Conservation (phyloP, 2,888 invertebrate species). For the Rhodophaea formosa region DNA sequence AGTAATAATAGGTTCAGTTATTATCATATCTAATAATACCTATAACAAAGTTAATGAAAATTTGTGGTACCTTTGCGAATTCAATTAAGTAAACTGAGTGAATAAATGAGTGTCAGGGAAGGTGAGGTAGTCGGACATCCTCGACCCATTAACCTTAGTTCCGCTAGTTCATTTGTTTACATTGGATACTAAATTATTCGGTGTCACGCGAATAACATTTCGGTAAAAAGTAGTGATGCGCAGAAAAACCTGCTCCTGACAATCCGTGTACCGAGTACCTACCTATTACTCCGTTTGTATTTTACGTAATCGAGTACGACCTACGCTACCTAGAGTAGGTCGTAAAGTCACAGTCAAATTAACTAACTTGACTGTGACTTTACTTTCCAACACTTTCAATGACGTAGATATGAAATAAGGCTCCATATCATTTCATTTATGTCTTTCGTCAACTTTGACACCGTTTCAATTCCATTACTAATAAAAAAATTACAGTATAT, state of each 20-base stretch:
- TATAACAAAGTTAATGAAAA: neutral
- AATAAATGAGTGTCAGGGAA: slow-evolving; percentile 10
- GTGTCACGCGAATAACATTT: slow-evolving; percentile 22
- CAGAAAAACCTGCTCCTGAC: neutral
- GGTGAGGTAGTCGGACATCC: neutral
- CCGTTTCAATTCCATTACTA: too few relatives aligned
- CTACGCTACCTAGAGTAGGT: too few relatives aligned
- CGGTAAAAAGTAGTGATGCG: slow-evolving; percentile 7
- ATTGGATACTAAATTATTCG: slow-evolving; percentile 20
- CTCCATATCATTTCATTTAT: too few relatives aligned
- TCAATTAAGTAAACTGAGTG: slow-evolving; percentile 11
- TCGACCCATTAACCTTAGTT: neutral
- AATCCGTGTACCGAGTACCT: neutral
- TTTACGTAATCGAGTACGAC: too few relatives aligned
- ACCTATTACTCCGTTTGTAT: neutral
- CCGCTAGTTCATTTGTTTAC: slow-evolving; percentile 14
- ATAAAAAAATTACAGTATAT: too few relatives aligned
- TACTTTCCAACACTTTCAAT: too few relatives aligned
- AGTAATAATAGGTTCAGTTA: too few relatives aligned
- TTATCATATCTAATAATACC: too few relatives aligned
- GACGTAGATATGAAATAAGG: too few relatives aligned
- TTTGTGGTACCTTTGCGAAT: neutral
- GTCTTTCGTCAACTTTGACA: too few relatives aligned
- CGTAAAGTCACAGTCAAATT: too few relatives aligned
- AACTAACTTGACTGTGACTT: too few relatives aligned